Evolutionary conservation across 2,888 invertebrate genomes (phyloP), one percentile per base, ranked within the genome.

Genomic region (Epicampocera succincta): DNA sequence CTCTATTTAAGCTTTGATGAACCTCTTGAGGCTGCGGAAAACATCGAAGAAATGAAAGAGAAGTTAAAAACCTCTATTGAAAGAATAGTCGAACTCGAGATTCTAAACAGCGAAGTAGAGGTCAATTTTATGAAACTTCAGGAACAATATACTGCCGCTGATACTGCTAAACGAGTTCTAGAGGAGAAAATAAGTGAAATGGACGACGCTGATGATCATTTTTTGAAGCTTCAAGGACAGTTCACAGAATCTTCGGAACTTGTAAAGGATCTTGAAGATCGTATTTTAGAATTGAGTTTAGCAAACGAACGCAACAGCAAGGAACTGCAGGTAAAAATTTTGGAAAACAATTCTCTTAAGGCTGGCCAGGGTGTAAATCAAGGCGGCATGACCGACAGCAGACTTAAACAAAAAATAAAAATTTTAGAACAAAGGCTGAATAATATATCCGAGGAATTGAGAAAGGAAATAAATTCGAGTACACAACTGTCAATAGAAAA

Each of bases 1-100:
- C 77, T 88, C 0, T 88, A 84, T 69, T 84, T 88, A 40, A 83
- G 83, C 66, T 86, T 88, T 54, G 87, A 87, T 0, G 86, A 85
- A 17, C 9, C 61, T 2, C 52, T 46, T 19, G 73, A 71, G 11
- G 15, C n/a, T n/a, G n/a, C n/a, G n/a, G n/a, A n/a, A n/a, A n/a
- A 66, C 42, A 4, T 72, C 0, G 19, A 48, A 6, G 72, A 68
- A 44, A 8, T 65, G 5, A 15, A 77, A 4, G 1, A 38, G 1
- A 52, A 73, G 17, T 8, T 79, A 9, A 13, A 40, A 46, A 61
- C n/a, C 12, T 52, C 60, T 0, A 54, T 44, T 3, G 72, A 79
- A 29, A 72, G 66, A 60, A 60, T 60, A 13, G 25, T 19, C 0
- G 38, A 60, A 29, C 52, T 79, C 9, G 0, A n/a, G 1, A 46